These are phyloP conservation scores for Takifugu flavidus DNA, from an alignment of 2,113 vertebrate genomes.

Conservation along the genomic window DNA sequence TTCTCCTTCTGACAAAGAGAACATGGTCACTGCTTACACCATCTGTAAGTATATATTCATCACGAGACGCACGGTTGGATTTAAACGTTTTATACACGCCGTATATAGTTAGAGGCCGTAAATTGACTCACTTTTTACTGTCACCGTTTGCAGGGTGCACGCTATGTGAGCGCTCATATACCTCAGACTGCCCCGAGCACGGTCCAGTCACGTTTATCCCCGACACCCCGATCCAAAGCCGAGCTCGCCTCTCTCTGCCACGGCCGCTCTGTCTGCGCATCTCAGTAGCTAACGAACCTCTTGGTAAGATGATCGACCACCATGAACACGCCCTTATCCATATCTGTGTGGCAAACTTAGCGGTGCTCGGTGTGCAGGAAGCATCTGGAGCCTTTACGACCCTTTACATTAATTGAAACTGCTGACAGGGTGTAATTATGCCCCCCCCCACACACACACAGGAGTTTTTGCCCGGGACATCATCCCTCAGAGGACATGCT, in stretches of 20 bases:
- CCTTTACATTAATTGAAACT: not conserved
- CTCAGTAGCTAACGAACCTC: slow-evolving; percentile 85
- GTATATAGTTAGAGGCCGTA: not conserved
- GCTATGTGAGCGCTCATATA: slow-evolving; percentile 92
- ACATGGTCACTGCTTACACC: slow-evolving; percentile 88
- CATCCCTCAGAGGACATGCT: slow-evolving; percentile 91
- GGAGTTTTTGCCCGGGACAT: slow-evolving; percentile 90
- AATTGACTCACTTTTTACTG: not conserved
- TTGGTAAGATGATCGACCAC: slow-evolving; percentile 73
- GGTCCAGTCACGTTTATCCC: slow-evolving; percentile 94
- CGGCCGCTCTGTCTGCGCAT: slow-evolving; percentile 88
- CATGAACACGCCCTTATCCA: too few species aligned
- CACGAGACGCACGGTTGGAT: not conserved
- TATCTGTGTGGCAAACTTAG: too few species aligned
- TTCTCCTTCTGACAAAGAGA: slow-evolving; percentile 92
- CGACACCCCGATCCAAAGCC: slow-evolving; percentile 90
- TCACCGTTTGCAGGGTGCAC: slow-evolving; percentile 85
- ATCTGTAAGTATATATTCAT: slow-evolving; percentile 80
- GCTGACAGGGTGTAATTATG: not conserved
- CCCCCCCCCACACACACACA: slow-evolving; percentile 41
- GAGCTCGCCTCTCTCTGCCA: slow-evolving; percentile 91
- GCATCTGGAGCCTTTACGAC: too few species aligned
- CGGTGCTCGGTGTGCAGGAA: too few species aligned
- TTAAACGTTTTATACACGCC: not conserved
- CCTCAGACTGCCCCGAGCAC: slow-evolving; percentile 93